Percentiles rank a stretch among this genome's conserved stretches.
Conservation (phyloP, 2,888 invertebrate species). For the Cosmia trapezina region DNA sequence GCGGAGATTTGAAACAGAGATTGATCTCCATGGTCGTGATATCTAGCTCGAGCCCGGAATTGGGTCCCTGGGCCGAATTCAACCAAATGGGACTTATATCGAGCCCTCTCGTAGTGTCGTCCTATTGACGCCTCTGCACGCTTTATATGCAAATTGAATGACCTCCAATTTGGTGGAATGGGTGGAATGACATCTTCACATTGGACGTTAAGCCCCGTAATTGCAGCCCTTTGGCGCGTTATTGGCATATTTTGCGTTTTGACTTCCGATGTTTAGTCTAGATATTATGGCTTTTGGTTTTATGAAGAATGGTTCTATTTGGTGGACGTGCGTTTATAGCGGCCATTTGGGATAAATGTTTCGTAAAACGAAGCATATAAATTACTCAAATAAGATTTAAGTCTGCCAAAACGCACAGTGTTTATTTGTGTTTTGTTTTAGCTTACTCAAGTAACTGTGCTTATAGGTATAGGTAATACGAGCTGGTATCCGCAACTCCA, state of each 20-base stretch:
- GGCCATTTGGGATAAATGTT: slow-evolving; percentile 2
- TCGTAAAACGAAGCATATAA: background rate
- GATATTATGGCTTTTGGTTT: slow-evolving; percentile 41
- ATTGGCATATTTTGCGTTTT: slow-evolving; percentile 70
- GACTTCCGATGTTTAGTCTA: slow-evolving; percentile 54
- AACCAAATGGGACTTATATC: slow-evolving; percentile 62
- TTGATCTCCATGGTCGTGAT: too few relatives aligned
- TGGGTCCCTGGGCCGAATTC: slow-evolving; percentile 52
- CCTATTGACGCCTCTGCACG: slow-evolving; percentile 79
- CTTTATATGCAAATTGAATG: slow-evolving; percentile 88
- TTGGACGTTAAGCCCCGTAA: slow-evolving; percentile 72
- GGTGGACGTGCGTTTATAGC: slow-evolving; percentile 11
- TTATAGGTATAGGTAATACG: too few relatives aligned
- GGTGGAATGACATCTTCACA: slow-evolving; percentile 80
- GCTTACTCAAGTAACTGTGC: too few relatives aligned
- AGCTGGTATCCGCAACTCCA: too few relatives aligned
- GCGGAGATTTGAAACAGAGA: too few relatives aligned
- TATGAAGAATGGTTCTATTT: slow-evolving; percentile 25
- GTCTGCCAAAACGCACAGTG: background rate
- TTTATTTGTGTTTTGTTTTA: background rate
- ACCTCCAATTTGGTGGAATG: slow-evolving; percentile 80
- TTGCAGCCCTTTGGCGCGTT: slow-evolving; percentile 69
- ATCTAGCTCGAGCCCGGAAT: too few relatives aligned
- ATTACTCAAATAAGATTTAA: background rate
- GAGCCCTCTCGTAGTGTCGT: slow-evolving; percentile 70